Percentiles rank a stretch among this genome's conserved stretches.
phyloP scores from a whole-genome alignment of 2,888 invertebrate genomes.

The Chrysodeixis includens region DNA sequence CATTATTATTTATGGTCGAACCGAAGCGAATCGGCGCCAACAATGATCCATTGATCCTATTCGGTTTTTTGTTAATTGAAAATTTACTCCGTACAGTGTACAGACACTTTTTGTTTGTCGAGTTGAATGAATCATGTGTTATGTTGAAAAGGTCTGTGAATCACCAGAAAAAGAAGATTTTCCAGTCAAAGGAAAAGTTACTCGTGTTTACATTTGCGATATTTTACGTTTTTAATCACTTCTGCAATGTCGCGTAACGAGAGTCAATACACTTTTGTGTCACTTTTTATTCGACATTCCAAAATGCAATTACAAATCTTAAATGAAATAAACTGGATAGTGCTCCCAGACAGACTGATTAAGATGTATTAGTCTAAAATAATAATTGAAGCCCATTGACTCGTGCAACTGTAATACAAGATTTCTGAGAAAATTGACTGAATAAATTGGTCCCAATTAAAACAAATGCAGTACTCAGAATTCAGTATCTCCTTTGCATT shows the following conservation, averaged over 20 bases:
- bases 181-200: neutral
- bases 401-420: conserved; percentile 13
- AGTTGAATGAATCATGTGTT: conserved; percentile 9
- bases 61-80: conserved; percentile 42
- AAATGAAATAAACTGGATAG: neutral
- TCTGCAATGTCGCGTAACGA: neutral
- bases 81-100: conserved; percentile 25
- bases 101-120: conserved; percentile 8
- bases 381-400: neutral
- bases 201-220: neutral
- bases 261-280: neutral
- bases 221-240: conserved; percentile 2
- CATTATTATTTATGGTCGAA: conserved; percentile 45
- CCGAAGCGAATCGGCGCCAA: conserved; percentile 25
- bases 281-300: neutral
- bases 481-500: conserved; percentile 11
- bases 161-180: neutral
- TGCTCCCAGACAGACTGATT: no score
- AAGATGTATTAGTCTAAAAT: neutral
- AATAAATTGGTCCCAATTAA: conserved; percentile 30
- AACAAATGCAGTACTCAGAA: conserved; percentile 11
- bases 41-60: conserved; percentile 45
- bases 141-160: neutral
- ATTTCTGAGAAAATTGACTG: conserved; percentile 28
- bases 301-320: neutral